phyloP scores from a whole-genome alignment of 1,140 invertebrate species.

The Paraescarpia echinospica region DNA sequence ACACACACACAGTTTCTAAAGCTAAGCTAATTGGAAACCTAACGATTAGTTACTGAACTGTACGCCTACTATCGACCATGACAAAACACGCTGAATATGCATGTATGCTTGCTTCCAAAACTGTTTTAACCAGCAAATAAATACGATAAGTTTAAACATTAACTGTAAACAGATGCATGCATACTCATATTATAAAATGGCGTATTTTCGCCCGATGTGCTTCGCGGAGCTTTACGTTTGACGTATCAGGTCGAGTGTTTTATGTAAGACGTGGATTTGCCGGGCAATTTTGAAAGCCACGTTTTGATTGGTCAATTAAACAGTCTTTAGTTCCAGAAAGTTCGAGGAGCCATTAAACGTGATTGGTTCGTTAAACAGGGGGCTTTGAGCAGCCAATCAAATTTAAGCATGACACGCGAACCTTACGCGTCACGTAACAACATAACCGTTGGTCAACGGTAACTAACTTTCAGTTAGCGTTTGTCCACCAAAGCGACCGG shows the following conservation, averaged over 20 bases:
- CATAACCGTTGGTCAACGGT: background rate
- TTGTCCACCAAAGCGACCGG: background rate
- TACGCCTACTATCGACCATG: background rate
- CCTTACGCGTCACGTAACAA: background rate
- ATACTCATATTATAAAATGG: background rate
- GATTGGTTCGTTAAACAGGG: background rate
- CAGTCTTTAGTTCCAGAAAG: background rate
- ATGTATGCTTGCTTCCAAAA: background rate
- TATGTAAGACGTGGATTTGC: background rate
- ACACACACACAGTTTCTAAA: too few species aligned
- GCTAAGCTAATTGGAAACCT: too few species aligned
- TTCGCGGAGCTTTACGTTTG: background rate
- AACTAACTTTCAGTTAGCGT: slow-evolving; percentile 5
- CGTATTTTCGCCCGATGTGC: background rate
- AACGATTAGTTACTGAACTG: background rate
- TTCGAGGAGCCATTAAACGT: background rate
- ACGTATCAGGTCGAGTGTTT: background rate
- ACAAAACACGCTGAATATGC: background rate
- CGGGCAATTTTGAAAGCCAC: background rate
- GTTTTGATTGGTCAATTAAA: background rate
- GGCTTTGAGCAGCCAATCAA: background rate
- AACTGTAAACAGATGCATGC: background rate
- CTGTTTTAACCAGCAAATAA: background rate
- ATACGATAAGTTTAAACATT: background rate
- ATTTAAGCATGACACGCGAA: background rate